A percentile compares a stretch with the other conserved stretches of the same genome.
phyloP scores from a whole-genome alignment of 1,140 invertebrate genomes.

The Rhagoletis pomonella region DNA sequence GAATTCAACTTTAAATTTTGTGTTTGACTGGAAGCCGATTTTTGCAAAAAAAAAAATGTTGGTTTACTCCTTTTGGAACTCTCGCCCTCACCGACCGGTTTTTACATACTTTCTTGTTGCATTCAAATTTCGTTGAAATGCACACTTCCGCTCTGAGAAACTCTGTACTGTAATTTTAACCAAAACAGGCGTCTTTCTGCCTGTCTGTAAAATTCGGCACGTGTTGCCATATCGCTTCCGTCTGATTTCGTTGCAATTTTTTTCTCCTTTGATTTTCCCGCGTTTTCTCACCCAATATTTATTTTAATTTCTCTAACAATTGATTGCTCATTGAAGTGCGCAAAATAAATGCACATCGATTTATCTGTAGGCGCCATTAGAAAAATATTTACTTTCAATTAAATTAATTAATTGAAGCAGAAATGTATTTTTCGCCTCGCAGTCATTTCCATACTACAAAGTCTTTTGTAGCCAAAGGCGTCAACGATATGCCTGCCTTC shows the following conservation, averaged over 20 bases:
- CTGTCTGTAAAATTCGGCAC: background rate
- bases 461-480: background rate
- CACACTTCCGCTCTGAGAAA: background rate
- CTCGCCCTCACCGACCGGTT: too few relatives aligned
- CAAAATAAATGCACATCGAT: background rate
- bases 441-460: background rate
- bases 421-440: background rate
- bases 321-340: background rate
- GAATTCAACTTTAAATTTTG: background rate
- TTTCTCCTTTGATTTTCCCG: background rate
- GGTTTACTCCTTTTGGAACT: background rate
- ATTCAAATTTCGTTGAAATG: background rate
- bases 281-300: background rate
- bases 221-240: background rate
- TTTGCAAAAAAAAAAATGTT: background rate
- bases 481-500: background rate
- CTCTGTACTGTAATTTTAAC: too few relatives aligned
- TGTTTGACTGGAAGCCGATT: too few relatives aligned
- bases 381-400: conserved; percentile 48
- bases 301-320: background rate
- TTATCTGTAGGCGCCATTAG: background rate
- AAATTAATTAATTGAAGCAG: conserved; percentile 43
- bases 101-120: background rate
- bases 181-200: background rate
- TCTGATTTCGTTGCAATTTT: background rate